These are phyloP conservation scores for Cyclophora punctaria DNA, from an alignment of 2,888 invertebrate genomes.

Conservation along the genomic window DNA sequence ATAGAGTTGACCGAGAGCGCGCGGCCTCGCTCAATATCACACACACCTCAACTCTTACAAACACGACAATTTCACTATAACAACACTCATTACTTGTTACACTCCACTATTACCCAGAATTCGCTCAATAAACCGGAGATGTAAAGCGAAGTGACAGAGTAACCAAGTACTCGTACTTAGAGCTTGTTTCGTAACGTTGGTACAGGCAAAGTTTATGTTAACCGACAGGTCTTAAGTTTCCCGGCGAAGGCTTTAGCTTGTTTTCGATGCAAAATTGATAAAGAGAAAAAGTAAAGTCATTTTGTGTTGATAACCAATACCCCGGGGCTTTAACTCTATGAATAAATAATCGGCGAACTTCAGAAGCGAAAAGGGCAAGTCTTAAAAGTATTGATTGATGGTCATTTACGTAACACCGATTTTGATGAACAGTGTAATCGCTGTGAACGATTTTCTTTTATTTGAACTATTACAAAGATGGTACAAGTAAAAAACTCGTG, in stretches of 20 bases:
- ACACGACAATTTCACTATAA: slow-evolving; percentile 25
- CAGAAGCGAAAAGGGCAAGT: slow-evolving; percentile 10
- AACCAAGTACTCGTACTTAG: slow-evolving; percentile 18
- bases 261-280: slow-evolving; percentile 32
- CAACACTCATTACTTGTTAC: slow-evolving; percentile 42
- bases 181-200: slow-evolving; percentile 21
- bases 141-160: slow-evolving; percentile 25
- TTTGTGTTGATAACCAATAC: slow-evolving; percentile 28
- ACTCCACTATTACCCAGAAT: slow-evolving; percentile 7
- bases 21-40: slow-evolving; percentile 67
- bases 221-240: slow-evolving; percentile 41
- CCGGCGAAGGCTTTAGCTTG: slow-evolving; percentile 28
- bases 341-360: slow-evolving; percentile 22
- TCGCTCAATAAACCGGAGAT: slow-evolving; percentile 31
- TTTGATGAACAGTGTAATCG: too few species aligned
- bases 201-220: slow-evolving; percentile 42
- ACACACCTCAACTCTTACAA: slow-evolving; percentile 30
- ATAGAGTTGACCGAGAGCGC: slow-evolving; percentile 64
- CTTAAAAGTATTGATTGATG: slow-evolving; percentile 23
- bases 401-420: slow-evolving; percentile 10
- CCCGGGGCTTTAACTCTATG: slow-evolving; percentile 22
- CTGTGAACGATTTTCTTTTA: too few species aligned
- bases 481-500: background rate
- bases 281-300: slow-evolving; percentile 31
- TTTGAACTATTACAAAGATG: background rate